Evolutionary conservation across 1,140 invertebrate species (phyloP).

Genomic region (Batillaria attramentaria): DNA sequence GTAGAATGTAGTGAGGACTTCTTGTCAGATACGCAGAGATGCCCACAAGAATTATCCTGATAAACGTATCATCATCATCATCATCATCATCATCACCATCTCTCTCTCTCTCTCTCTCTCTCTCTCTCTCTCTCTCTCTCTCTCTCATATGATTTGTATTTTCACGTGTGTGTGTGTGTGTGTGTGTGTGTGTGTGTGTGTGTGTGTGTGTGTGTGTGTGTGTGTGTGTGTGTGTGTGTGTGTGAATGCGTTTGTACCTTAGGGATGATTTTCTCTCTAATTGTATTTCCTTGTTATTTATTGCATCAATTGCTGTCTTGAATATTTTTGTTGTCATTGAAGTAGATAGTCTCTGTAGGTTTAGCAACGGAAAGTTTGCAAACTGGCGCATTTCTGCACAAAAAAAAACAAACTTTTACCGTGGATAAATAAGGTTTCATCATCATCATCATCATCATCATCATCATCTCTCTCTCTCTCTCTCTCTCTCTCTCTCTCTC

Average conservation of each 20-base stretch:
- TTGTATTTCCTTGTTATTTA: too few species aligned
- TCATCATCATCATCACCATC: background rate
- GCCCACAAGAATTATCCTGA: too few species aligned
- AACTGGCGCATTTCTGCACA: too few species aligned
- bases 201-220: background rate
- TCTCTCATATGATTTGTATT: too few species aligned
- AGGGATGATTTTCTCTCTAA: too few species aligned
- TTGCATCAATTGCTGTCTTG: background rate
- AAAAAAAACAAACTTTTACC: background rate
- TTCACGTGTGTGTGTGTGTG: background rate
- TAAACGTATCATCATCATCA: background rate
- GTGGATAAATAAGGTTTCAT: background rate
- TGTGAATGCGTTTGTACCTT: background rate
- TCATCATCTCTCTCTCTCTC: background rate
- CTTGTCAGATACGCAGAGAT: too few species aligned
- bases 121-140: too few species aligned
- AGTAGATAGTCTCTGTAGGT: background rate
- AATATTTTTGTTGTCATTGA: background rate
- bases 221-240: background rate
- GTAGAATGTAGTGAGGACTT: too few species aligned
- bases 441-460: conserved; percentile 7
- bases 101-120: background rate
- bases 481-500: too few species aligned
- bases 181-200: background rate
- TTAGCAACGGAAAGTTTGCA: background rate